These are phyloP conservation scores for Imbricaverruca yamaguchii DNA, from an alignment of 2,888 invertebrate species.

Conservation along the genomic window DNA sequence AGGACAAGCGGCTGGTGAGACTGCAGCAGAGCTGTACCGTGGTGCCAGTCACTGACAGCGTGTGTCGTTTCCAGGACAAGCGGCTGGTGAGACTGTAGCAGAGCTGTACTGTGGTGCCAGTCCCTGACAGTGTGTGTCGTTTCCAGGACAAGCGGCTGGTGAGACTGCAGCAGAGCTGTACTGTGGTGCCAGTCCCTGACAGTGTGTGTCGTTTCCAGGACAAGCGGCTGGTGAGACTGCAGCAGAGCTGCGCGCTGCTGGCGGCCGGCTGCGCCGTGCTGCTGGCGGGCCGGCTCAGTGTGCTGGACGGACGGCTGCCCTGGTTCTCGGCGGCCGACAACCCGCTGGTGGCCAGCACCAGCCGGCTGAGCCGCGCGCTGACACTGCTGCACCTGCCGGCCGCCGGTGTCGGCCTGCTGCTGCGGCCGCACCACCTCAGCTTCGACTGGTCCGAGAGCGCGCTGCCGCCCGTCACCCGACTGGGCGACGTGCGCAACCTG, in stretches of 20 bases:
- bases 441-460: constrained; percentile 99
- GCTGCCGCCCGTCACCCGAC: constrained; percentile 70
- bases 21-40: not conserved
- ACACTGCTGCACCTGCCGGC: constrained; percentile 89
- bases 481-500: constrained; percentile 63
- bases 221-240: constrained; percentile 10
- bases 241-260: not conserved
- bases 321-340: constrained; percentile 92
- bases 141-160: no score
- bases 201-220: not conserved
- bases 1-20: constrained; percentile 18
- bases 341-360: constrained; percentile 79
- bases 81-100: no score
- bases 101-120: no score
- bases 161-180: no score
- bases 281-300: constrained; percentile 65
- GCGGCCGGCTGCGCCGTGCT: constrained; percentile 48
- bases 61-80: no score
- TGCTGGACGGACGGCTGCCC: constrained; percentile 54
- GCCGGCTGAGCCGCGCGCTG: constrained; percentile 67
- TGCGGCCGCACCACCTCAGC: constrained; percentile 79
- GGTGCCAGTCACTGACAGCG: not conserved
- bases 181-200: no score
- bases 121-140: no score
- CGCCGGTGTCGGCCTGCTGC: constrained; percentile 76